These are phyloP conservation scores for Peromyscus polionotus DNA, from an alignment of 2,113 vertebrate genomes.

Conservation along the genomic window DNA sequence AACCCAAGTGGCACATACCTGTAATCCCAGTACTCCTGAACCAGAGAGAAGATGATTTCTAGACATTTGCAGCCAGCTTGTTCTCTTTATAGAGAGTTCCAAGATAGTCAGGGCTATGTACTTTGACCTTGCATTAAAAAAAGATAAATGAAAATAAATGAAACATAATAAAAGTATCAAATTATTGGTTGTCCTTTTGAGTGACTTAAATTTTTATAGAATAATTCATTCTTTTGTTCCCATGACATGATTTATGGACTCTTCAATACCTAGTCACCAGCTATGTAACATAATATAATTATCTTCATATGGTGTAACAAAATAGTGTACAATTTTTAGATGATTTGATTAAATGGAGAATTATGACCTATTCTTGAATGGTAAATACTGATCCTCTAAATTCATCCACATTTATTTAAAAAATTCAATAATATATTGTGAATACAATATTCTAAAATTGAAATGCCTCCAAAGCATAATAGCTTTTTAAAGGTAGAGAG, in stretches of 20 bases:
- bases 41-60: too few species aligned
- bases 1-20: accelerated
- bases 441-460: neutral
- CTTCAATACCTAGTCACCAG: neutral
- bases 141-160: neutral
- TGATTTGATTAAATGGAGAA: conserved; percentile 38
- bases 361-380: conserved; percentile 19
- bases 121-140: neutral
- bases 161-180: neutral
- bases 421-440: conserved; percentile 22
- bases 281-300: conserved; percentile 28
- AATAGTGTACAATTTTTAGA: neutral
- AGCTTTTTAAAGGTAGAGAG: neutral
- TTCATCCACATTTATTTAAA: neutral
- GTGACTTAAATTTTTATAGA: neutral
- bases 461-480: neutral
- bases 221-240: conserved; percentile 32
- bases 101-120: neutral
- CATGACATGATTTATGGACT: conserved; percentile 60
- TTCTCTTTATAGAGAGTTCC: neutral
- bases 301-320: conserved; percentile 47
- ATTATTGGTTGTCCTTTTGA: neutral
- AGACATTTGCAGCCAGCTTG: neutral
- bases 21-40: neutral
- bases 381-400: conserved; percentile 43